A percentile compares a stretch with the other conserved stretches of the same genome.
phyloP scores from a whole-genome alignment of 2,888 invertebrate genomes.

The Sinotaia quadrata region DNA sequence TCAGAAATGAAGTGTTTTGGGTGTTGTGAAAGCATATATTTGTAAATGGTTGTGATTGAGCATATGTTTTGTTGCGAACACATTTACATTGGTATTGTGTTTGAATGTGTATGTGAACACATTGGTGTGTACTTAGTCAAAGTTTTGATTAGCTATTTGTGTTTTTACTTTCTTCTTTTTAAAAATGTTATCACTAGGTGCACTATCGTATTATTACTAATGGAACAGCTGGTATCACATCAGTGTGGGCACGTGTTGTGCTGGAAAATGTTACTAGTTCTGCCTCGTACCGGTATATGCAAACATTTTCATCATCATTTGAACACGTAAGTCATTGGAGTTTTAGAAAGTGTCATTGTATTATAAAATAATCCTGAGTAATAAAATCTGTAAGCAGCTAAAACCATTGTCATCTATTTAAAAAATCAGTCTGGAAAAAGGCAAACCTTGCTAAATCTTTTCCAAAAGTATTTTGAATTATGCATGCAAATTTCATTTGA shows the following conservation, averaged over 20 bases:
- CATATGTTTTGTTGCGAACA: not conserved
- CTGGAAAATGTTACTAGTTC: slow-evolving; percentile 67
- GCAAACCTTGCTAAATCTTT: too few relatives aligned
- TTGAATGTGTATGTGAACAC: not conserved
- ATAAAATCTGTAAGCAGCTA: too few relatives aligned
- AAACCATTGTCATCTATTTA: too few relatives aligned
- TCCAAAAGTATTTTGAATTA: too few relatives aligned
- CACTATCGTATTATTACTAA: slow-evolving; percentile 63
- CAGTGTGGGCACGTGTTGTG: slow-evolving; percentile 71
- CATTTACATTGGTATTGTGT: too few relatives aligned
- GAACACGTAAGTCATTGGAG: slow-evolving; percentile 57
- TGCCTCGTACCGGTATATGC: slow-evolving; percentile 45
- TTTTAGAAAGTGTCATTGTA: too few relatives aligned
- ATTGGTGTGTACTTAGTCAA: not conserved
- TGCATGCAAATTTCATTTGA: too few relatives aligned
- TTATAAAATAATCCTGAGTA: too few relatives aligned
- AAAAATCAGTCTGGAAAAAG: too few relatives aligned
- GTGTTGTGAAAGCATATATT: not conserved
- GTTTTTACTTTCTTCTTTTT: too few relatives aligned
- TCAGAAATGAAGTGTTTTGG: too few relatives aligned
- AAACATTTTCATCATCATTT: slow-evolving; percentile 55
- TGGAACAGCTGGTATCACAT: slow-evolving; percentile 74
- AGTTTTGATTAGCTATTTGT: too few relatives aligned
- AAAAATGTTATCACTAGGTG: slow-evolving; percentile 43
- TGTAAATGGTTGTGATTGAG: not conserved